These are phyloP conservation scores for Tanypteryx hageni DNA, from an alignment of 2,888 invertebrate genomes.

Conservation along the genomic window DNA sequence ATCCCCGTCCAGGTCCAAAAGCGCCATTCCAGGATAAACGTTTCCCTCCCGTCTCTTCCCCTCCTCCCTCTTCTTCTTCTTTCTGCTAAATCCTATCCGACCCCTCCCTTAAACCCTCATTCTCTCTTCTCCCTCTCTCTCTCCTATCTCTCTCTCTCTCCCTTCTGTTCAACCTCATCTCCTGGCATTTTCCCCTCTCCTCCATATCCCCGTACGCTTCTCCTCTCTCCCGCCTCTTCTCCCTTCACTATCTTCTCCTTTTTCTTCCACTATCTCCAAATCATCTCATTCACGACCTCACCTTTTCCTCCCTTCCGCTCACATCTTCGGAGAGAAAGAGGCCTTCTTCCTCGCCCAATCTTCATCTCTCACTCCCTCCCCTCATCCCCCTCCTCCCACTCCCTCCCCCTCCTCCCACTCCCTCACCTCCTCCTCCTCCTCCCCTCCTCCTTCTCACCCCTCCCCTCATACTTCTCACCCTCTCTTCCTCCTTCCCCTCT, in stretches of 20 bases:
- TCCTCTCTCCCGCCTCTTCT: background rate
- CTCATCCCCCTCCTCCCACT: background rate
- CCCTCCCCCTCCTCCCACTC: background rate
- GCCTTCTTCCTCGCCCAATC: background rate
- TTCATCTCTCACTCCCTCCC: background rate
- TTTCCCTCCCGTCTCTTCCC: background rate
- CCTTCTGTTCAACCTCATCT: background rate
- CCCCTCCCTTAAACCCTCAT: background rate
- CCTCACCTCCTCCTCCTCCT: too few relatives aligned
- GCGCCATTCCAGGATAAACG: conserved; percentile 57
- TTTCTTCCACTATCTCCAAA: too few relatives aligned
- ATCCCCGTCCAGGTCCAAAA: conserved; percentile 15
- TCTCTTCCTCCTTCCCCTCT: background rate
- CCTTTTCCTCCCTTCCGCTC: background rate
- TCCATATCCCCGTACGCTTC: background rate
- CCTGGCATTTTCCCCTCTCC: background rate
- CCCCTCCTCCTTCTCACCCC: background rate
- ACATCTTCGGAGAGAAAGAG: background rate
- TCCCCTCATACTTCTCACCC: background rate
- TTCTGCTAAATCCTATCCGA: background rate
- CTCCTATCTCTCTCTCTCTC: background rate
- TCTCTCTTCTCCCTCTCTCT: background rate
- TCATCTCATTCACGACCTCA: background rate
- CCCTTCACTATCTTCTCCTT: background rate
- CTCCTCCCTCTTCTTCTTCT: background rate